Percentiles rank a stretch among this genome's conserved stretches.
These are phyloP conservation scores for Rotaria magnacalcarata DNA, from an alignment of 2,888 invertebrate species.

Conservation along the genomic window DNA sequence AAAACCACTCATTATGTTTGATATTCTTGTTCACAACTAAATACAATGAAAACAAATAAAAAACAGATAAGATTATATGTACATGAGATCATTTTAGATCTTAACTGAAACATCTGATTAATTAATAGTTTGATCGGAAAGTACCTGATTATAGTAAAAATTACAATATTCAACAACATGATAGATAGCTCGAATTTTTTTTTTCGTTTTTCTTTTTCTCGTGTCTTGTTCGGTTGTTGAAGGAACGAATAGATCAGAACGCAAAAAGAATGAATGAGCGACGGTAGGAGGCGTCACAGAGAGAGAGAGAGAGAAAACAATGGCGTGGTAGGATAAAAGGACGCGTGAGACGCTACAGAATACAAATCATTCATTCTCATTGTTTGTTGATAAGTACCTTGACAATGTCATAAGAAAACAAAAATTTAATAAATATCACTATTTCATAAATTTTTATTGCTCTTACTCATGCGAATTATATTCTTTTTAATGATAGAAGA, in stretches of 20 bases:
- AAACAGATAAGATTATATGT: background rate
- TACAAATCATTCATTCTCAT: background rate
- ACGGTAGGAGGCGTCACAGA: background rate
- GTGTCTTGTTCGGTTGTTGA: background rate
- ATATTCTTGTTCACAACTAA: background rate
- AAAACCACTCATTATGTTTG: constrained; percentile 25
- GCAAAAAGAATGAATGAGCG: background rate
- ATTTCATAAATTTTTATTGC: too few species aligned
- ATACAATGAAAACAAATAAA: background rate
- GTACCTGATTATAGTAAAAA: background rate
- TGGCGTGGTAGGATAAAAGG: background rate
- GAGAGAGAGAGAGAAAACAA: background rate
- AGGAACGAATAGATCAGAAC: constrained; percentile 22
- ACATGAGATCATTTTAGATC: too few species aligned
- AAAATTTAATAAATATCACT: background rate
- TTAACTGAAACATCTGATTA: too few species aligned
- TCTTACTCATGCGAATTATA: too few species aligned
- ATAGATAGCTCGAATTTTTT: background rate
- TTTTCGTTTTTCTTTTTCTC: background rate
- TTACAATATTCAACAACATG: background rate
- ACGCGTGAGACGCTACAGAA: background rate
- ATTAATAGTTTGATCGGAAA: background rate
- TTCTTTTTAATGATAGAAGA: background rate
- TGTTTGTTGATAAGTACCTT: background rate
- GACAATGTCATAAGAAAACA: background rate